phyloP scores from a whole-genome alignment of 2,888 invertebrate genomes.

The Pherbina coryleti region DNA sequence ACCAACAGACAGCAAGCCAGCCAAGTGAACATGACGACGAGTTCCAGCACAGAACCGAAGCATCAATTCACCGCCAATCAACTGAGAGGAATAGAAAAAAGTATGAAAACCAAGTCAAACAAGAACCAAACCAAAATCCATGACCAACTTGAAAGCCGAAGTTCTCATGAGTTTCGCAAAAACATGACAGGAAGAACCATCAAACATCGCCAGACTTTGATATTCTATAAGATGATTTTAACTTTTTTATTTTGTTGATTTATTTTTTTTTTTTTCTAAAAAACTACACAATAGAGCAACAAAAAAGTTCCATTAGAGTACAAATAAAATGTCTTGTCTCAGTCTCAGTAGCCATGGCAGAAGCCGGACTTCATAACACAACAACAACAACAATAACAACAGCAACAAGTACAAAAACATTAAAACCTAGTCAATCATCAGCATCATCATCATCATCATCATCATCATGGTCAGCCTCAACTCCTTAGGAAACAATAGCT shows the following conservation, averaged over 20 bases:
- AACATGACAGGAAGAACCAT: slow-evolving; percentile 19
- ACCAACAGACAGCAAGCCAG: neutral
- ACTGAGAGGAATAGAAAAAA: neutral
- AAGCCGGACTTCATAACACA: neutral
- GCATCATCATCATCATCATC: slow-evolving; percentile 1
- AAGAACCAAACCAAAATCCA: neutral
- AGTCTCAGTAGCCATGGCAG: neutral
- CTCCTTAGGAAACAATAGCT: neutral
- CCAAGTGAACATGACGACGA: neutral
- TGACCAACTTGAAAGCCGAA: neutral
- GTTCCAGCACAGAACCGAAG: neutral
- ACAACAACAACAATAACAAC: slow-evolving; percentile 1
- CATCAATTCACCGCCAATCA: neutral
- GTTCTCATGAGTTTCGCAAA: slow-evolving; percentile 6
- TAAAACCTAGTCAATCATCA: slow-evolving; percentile 30
- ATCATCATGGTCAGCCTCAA: no score
- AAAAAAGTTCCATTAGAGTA: slow-evolving; percentile 17
- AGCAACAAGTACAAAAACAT: slow-evolving; percentile 5
- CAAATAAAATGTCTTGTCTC: slow-evolving; percentile 6
- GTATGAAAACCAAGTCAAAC: neutral
- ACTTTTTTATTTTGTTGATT: neutral
- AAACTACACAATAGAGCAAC: neutral
- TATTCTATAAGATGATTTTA: neutral
- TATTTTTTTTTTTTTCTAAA: neutral
- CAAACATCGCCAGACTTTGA: slow-evolving; percentile 15